A percentile compares a stretch with the other conserved stretches of the same genome.
These are phyloP conservation scores for Gallinago nigripennis DNA, from an alignment of 2,797 vertebrate species.

Conservation along the genomic window DNA sequence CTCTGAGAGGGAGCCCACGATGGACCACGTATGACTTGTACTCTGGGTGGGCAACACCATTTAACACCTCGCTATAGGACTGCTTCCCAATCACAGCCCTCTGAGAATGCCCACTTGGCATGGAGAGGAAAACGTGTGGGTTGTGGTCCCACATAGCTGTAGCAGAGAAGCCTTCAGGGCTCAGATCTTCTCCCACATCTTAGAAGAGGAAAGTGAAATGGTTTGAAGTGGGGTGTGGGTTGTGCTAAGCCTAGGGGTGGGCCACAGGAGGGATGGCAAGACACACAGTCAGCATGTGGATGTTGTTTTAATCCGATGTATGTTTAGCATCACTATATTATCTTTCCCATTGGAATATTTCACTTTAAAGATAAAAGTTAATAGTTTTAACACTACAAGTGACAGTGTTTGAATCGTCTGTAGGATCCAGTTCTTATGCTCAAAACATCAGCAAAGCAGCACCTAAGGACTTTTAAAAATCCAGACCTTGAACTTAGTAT, in stretches of 20 bases:
- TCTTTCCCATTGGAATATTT: not conserved
- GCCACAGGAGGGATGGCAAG: not conserved
- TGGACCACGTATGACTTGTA: rapidly evolving
- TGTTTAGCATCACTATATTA: not conserved
- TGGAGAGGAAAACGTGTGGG: not conserved
- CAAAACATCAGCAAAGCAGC: not conserved
- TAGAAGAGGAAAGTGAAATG: not conserved
- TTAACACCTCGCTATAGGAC: not conserved
- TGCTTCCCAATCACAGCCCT: not conserved
- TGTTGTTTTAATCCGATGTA: not conserved
- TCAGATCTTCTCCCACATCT: not conserved
- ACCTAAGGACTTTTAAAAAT: slow-evolving; percentile 16
- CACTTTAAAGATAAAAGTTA: not conserved
- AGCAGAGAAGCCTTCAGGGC: not conserved
- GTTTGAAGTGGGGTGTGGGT: not conserved
- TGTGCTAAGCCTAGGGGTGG: not conserved
- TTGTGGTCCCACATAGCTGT: not conserved
- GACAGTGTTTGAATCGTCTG: not conserved
- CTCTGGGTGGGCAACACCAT: not conserved
- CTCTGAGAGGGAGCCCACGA: not conserved
- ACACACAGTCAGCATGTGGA: not conserved
- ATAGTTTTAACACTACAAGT: not conserved
- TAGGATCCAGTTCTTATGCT: not conserved
- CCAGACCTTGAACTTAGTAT: not conserved
- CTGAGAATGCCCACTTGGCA: not conserved